Base-by-base conservation (phyloP, 1,140 invertebrate genomes). In the Limonius californicus region DNA sequence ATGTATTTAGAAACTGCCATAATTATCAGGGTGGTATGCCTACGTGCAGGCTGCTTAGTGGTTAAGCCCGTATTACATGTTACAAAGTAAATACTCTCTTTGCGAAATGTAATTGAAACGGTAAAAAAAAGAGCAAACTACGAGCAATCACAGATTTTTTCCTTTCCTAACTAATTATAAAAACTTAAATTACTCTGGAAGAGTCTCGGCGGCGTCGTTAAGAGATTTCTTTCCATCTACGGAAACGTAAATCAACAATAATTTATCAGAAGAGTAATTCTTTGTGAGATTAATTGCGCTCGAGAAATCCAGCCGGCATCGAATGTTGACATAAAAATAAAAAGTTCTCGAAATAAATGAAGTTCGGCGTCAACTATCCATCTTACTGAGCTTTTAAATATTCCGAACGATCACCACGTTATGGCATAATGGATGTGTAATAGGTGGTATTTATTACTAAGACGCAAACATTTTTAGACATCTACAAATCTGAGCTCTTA, bases 241-340 rank as follows among this genome's bases (percentile, higher is more conserved):
- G 16, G 12, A 50, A 50, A 12, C 16, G 45, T 50, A 18, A 50
- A 50, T 50, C 45, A 50, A 50, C 45, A 50, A 50, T 50, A 50
- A 50, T 50, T 50, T 50, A 50, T 50, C 45, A 21, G 16, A 50
- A 16, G 14, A 9, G 45, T 19, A 21, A 50, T 50, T 50, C 45
- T 50, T 50, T 18, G 45, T 11, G 45, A 50, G 16, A 50, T 50
- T 50, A 50, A 50, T 50, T 50, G 45, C 45, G n/a, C 8, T 50
- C 45, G 4, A 18, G 45, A 50, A 50, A 50, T 50, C 16, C 45
- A 50, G 19, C 14, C 16, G 12, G 16, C 8, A 3, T 21, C 45
- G 16, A 50, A 50, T 18, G 45, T 39, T 39, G 19, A 50, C 16
- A 50, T 9, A 50, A 50, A 50, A 16, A 50, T 21, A 21, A 50